Conservation (phyloP, 2,113 vertebrate genomes). For the Tonatia bakeri region DNA sequence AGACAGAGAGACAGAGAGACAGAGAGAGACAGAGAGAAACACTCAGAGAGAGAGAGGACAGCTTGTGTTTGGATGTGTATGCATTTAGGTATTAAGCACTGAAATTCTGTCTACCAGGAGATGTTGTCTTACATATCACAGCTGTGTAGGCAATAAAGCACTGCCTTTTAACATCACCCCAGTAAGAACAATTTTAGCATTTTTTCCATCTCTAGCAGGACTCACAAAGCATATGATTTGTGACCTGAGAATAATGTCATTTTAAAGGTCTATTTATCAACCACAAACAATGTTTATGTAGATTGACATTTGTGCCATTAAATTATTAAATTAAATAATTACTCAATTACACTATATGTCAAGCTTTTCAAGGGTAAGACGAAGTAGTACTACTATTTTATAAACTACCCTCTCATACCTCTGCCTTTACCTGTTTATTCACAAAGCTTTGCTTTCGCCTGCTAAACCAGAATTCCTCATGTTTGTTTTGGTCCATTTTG, state of each 20-base stretch:
- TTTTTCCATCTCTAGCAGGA: not conserved
- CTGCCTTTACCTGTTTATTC: not conserved
- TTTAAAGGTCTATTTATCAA: not conserved
- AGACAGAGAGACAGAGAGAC: not conserved
- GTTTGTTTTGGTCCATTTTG: not conserved
- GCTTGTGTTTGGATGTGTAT: not conserved
- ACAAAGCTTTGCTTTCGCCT: not conserved
- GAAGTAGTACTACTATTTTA: not conserved
- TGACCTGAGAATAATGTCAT: not conserved
- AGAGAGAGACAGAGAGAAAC: not conserved
- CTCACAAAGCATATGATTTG: not conserved
- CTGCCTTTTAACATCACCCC: slow-evolving; percentile 8
- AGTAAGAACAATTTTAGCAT: slow-evolving; percentile 1
- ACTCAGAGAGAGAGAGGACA: not conserved
- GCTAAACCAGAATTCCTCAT: not conserved
- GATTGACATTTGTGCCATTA: not conserved
- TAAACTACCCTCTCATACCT: not conserved
- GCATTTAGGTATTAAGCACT: slow-evolving; percentile 17
- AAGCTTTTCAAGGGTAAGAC: not conserved
- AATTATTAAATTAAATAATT: slow-evolving; percentile 33
- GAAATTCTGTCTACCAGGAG: not conserved
- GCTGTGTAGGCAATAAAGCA: not conserved
- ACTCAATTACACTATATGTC: not conserved
- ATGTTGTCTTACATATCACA: not conserved
- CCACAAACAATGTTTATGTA: not conserved